A percentile compares a stretch with the other conserved stretches of the same genome.
Conservation (phyloP, 37 sponge, comb jelly and placozoan genomes). For the Haliclona indistincta region DNA sequence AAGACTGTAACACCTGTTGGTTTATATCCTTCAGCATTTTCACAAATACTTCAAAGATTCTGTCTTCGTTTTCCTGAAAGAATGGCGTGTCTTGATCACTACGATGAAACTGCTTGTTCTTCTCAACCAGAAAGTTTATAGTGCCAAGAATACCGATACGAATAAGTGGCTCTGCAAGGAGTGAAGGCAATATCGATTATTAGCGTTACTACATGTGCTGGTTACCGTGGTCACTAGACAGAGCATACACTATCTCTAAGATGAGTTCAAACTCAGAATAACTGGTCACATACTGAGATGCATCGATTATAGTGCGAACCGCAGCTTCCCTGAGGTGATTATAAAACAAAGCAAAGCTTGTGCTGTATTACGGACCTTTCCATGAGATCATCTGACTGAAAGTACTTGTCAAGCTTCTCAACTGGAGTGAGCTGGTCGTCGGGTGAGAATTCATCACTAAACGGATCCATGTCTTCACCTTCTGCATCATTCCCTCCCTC, state of each 20-base stretch:
- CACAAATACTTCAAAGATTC: slow-evolving; percentile 49
- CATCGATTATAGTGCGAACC: slow-evolving; percentile 23
- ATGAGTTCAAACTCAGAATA: slow-evolving; percentile 40
- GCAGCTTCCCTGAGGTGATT: slow-evolving; percentile 26
- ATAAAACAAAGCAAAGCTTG: neutral
- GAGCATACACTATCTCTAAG: slow-evolving; percentile 28
- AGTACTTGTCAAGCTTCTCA: slow-evolving; percentile 59
- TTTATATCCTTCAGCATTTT: slow-evolving; percentile 52
- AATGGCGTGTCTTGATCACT: neutral
- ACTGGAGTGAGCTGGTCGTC: slow-evolving; percentile 46
- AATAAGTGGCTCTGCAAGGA: slow-evolving; percentile 41
- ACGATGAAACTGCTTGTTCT: slow-evolving; percentile 8
- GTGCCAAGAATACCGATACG: slow-evolving; percentile 40
- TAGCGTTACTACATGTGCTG: neutral
- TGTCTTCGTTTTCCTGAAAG: slow-evolving; percentile 45
- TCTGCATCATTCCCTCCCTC: slow-evolving; percentile 16
- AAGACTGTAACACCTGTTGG: slow-evolving; percentile 40
- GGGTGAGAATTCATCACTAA: slow-evolving; percentile 36
- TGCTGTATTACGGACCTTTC: slow-evolving; percentile 38
- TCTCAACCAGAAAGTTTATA: slow-evolving; percentile 10
- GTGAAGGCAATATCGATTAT: neutral
- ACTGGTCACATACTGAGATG: slow-evolving; percentile 1
- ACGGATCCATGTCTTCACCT: slow-evolving; percentile 34
- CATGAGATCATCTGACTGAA: slow-evolving; percentile 43
- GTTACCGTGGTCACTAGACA: slow-evolving; percentile 56